Evolutionary conservation across 92 coral and sea anemone genomes (phyloP).

Genomic region (Scolanthus callimorphus): DNA sequence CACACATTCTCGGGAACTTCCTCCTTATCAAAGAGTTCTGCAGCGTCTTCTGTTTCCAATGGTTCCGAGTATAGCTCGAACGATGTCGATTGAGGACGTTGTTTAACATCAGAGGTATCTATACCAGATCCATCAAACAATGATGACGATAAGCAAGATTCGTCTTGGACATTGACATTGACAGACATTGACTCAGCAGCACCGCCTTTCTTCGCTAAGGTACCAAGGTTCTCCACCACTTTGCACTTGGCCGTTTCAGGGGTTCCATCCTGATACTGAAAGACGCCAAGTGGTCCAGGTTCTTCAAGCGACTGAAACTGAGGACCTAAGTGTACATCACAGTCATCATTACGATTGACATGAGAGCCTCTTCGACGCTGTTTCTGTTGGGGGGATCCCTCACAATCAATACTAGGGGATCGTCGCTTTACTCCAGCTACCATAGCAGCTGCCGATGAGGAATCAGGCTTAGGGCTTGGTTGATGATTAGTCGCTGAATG

Average conservation of each 20-base stretch:
- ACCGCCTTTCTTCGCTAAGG: no score
- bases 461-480: no score
- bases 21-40: not conserved
- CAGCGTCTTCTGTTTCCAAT: conserved; percentile 41
- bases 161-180: conserved; percentile 19
- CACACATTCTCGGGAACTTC: not conserved
- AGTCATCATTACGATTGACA: not conserved
- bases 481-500: no score
- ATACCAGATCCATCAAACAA: conserved; percentile 20
- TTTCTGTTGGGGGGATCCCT: conserved; percentile 2
- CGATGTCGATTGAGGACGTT: conserved; percentile 39
- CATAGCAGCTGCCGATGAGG: no score
- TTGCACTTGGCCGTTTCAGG: no score
- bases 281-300: no score
- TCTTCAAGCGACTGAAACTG: not conserved
- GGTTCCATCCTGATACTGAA: no score
- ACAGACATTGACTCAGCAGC: no score
- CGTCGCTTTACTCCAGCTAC: conserved; percentile 1
- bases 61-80: conserved; percentile 81
- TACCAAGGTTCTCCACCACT: no score
- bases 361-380: not conserved
- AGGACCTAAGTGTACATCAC: not conserved
- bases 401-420: not conserved
- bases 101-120: conserved; percentile 24
- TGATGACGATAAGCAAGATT: conserved; percentile 18